Evolutionary conservation across 2,797 vertebrate species (phyloP), one percentile per base, ranked within the genome.

Genomic region (Scarus forsteni): DNA sequence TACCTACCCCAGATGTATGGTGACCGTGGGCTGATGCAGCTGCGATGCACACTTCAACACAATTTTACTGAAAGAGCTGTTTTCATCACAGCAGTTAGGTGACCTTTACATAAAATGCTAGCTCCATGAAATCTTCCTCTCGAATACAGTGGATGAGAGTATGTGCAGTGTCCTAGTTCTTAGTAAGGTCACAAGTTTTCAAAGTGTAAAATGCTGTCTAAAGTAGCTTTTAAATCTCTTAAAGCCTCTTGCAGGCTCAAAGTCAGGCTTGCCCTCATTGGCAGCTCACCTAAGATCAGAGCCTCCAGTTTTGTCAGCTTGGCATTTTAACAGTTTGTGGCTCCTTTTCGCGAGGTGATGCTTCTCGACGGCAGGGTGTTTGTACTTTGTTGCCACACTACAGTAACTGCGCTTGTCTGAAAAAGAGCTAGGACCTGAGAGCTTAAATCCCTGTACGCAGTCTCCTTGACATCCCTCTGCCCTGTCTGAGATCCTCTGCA

Each of bases 391-490:
- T 87, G 75, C 79, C 79, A 62, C 63, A 70, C 72, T 63, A 61
- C 65, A 73, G 73, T 46, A 67, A 42, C 69, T 13, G 49, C 16
- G 10, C 71, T 77, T 3, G 38, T 75, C 64, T 83, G 66, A 56
- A 48, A 50, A 77, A 87, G 73, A 74, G 53, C 56, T 42, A 19
- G 61, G 68, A 60, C 83, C 77, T 59, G 0, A 61, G 84, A 81
- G 84, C 60, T 65, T 54, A 57, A 77, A 66, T 88, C 86, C 85
- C 75, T 0, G 39, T 3, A 56, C 61, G 11, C 60, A 0, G 79
- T 85, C 81, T 85, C 86, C 84, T 81, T 85, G 86, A 82, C 84
- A 59, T 75, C 78, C 61, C 52, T 49, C 54, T 67, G 51, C 66
- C 66, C 59, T 5, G n/a, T 71, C 76, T 80, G 55, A 69, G 67